Percentiles rank a stretch among this genome's conserved stretches.
Evolutionary conservation across 1,140 invertebrate genomes (phyloP).

Genomic region (Campoletis sonorensis): DNA sequence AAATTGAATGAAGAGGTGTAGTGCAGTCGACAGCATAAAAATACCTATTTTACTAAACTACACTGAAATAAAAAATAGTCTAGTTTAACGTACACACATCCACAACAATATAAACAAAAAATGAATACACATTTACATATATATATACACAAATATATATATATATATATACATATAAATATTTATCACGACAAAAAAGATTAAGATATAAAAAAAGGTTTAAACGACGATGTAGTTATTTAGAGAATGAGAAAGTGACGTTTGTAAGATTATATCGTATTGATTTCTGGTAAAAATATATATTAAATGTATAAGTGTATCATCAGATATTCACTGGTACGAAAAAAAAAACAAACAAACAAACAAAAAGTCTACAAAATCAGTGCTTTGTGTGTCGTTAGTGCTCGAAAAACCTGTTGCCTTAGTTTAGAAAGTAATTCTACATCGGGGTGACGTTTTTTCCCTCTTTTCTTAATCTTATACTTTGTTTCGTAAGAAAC

Average conservation of each 20-base stretch:
- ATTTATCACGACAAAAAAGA: too few species aligned
- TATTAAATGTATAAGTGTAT: conserved; percentile 65
- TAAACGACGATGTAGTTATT: conserved; percentile 55
- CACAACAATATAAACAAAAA: conserved; percentile 34
- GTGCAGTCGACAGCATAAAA: conserved; percentile 51
- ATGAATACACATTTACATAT: too few species aligned
- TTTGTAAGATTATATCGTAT: conserved; percentile 68
- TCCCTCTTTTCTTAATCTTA: too few species aligned
- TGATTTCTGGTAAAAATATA: conserved; percentile 62
- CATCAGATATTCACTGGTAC: conserved; percentile 37
- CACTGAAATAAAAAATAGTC: conserved; percentile 43
- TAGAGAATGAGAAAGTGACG: conserved; percentile 58
- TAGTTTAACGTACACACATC: conserved; percentile 52
- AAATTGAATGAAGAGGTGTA: conserved; percentile 5
- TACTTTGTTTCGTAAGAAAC: too few species aligned
- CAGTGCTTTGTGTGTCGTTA: too few species aligned
- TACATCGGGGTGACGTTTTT: background rate
- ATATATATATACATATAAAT: too few species aligned
- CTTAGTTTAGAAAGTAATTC: conserved; percentile 11
- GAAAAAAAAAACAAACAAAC: conserved; percentile 22
- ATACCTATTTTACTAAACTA: conserved; percentile 56
- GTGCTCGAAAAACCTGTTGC: background rate
- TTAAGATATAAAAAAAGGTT: conserved; percentile 36
- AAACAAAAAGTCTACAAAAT: background rate
- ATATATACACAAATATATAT: too few species aligned